Percentiles rank a stretch among this genome's conserved stretches.
phyloP scores from a whole-genome alignment of 35 echinoderm and acorn worm genomes.

The Stichopus chloronotus region DNA sequence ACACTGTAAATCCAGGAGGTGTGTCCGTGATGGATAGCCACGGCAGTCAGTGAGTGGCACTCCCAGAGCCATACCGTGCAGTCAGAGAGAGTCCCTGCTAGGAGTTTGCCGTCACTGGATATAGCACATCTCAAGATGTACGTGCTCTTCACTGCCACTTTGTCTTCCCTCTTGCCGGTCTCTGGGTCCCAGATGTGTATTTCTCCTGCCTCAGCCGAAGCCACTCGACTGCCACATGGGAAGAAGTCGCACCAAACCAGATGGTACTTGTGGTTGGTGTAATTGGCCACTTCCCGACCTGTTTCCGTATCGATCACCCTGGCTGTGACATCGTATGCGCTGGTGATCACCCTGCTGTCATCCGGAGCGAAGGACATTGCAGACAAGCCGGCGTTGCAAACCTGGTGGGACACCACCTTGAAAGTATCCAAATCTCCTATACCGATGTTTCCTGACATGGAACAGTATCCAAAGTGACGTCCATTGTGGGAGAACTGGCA shows the following conservation, averaged over 20 bases:
- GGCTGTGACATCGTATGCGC: conserved; percentile 23
- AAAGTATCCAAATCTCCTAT: conserved; percentile 19
- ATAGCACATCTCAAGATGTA: conserved; percentile 73
- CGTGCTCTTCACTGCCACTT: conserved; percentile 35
- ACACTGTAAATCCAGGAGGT: conserved; percentile 82
- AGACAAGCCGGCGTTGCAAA: conserved; percentile 45
- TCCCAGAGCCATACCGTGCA: conserved; percentile 93
- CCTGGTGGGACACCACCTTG: not conserved
- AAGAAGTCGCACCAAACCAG: conserved; percentile 82
- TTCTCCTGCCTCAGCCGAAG: conserved; percentile 56
- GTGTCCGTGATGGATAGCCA: conserved; percentile 81
- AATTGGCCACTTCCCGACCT: conserved; percentile 17
- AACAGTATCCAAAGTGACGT: conserved; percentile 7
- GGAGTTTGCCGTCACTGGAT: conserved; percentile 43
- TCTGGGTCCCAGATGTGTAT: conserved; percentile 71
- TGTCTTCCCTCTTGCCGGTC: conserved; percentile 48
- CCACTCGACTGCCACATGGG: conserved; percentile 64
- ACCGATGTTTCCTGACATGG: not conserved
- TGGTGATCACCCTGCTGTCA: conserved; percentile 6
- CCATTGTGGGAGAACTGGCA: conserved; percentile 47
- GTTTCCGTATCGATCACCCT: not conserved
- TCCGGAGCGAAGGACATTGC: conserved; percentile 39
- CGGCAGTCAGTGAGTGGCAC: conserved; percentile 46
- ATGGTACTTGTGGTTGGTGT: conserved; percentile 59
- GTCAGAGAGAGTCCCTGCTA: conserved; percentile 71